phyloP scores from a whole-genome alignment of 2,113 vertebrate genomes.

The Cebus imitator region DNA sequence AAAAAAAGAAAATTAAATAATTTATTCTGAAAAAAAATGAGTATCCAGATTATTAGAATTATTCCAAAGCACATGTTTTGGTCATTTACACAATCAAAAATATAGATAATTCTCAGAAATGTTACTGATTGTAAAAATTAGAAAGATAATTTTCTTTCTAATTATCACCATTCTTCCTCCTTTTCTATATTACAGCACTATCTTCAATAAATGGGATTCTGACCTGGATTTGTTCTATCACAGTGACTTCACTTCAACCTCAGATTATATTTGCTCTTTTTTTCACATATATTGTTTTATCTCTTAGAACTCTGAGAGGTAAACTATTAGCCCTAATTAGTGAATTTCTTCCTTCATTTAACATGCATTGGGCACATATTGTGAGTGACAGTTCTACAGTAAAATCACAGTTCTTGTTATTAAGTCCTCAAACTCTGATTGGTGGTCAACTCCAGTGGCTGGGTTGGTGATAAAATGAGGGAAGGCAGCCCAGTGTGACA shows the following conservation, averaged over 20 bases:
- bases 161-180: background rate
- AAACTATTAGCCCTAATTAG: background rate
- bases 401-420: background rate
- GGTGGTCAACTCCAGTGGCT: background rate
- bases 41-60: slow-evolving; percentile 23
- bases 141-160: background rate
- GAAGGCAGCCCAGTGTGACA: background rate
- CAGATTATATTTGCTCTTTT: background rate
- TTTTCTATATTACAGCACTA: background rate
- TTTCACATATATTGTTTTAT: background rate
- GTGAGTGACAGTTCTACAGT: background rate
- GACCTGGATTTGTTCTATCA: background rate
- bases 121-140: background rate
- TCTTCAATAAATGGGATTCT: background rate
- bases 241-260: background rate
- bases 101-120: slow-evolving; percentile 43
- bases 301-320: background rate
- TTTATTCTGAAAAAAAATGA: slow-evolving; percentile 36
- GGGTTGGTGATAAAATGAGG: no score
- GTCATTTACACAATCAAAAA: background rate
- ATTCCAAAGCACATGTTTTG: background rate
- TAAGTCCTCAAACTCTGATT: background rate
- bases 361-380: background rate
- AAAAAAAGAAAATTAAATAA: slow-evolving; percentile 40
- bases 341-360: background rate